Percentiles rank a stretch among this genome's conserved stretches.
Evolutionary conservation across 2,113 vertebrate genomes (phyloP).

Genomic region (Paramisgurnus dabryanus): DNA sequence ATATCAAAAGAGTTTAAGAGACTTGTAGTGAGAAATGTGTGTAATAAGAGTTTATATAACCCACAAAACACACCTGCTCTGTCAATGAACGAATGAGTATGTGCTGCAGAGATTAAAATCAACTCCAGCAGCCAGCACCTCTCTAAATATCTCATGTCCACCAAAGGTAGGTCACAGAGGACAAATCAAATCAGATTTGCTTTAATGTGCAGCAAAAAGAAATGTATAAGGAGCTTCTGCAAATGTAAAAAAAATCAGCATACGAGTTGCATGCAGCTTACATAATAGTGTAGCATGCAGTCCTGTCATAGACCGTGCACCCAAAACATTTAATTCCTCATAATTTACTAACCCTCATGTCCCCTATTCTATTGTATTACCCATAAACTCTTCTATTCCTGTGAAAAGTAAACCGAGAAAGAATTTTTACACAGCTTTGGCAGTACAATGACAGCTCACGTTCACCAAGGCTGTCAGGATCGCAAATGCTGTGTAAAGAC

Average conservation of each 20-base stretch:
- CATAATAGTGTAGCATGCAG: too few relatives aligned
- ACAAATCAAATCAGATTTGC: constrained; percentile 31
- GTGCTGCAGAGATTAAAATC: constrained; percentile 7
- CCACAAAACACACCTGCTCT: constrained; percentile 2
- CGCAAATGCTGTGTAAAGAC: not conserved
- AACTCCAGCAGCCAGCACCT: not conserved
- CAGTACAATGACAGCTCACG: too few relatives aligned
- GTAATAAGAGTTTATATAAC: constrained; percentile 5
- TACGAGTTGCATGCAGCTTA: too few relatives aligned
- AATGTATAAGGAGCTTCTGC: not conserved
- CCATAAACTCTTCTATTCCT: too few relatives aligned
- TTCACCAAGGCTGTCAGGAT: too few relatives aligned
- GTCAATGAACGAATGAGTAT: not conserved
- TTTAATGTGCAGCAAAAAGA: constrained; percentile 5
- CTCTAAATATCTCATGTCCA: constrained; percentile 21
- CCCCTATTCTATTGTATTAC: too few relatives aligned
- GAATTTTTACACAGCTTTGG: too few relatives aligned
- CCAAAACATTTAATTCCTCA: too few relatives aligned
- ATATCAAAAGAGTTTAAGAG: not conserved
- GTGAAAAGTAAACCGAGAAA: too few relatives aligned
- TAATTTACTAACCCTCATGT: too few relatives aligned
- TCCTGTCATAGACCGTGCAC: too few relatives aligned
- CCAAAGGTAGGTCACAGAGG: constrained; percentile 21
- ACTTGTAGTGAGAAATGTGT: not conserved
- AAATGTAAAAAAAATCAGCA: not conserved